These are phyloP conservation scores for Manis javanica DNA, from an alignment of 2,797 vertebrate species.

Conservation along the genomic window DNA sequence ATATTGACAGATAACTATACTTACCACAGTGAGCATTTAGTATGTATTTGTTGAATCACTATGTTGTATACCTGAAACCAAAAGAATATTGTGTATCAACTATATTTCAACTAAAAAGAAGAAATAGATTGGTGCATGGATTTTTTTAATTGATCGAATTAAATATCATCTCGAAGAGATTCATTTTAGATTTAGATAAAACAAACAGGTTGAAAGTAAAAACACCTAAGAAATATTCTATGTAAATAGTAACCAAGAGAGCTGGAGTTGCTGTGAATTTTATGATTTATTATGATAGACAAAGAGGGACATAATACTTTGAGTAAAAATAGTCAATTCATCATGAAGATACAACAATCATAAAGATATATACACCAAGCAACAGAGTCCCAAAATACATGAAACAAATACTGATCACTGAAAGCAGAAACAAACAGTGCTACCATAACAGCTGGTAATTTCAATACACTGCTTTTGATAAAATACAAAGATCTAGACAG, in stretches of 20 bases:
- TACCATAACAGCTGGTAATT: background rate
- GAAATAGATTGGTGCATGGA: too few species aligned
- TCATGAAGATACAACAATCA: background rate
- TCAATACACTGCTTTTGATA: background rate
- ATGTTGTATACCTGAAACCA: too few species aligned
- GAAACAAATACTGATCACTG: background rate
- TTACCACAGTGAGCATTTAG: too few species aligned
- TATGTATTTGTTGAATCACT: too few species aligned
- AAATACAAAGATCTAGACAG: background rate
- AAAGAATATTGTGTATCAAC: too few species aligned
- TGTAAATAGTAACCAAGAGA: background rate
- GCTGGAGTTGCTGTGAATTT: background rate
- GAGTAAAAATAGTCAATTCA: background rate
- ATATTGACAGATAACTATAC: too few species aligned
- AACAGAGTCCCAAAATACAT: background rate
- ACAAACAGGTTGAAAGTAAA: background rate
- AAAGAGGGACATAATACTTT: background rate
- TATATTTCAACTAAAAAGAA: too few species aligned
- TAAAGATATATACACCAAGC: background rate
- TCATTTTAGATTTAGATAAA: background rate
- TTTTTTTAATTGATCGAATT: too few species aligned
- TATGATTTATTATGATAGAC: too few species aligned
- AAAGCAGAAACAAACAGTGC: background rate
- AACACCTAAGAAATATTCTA: background rate
- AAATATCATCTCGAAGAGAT: background rate